Conservation (phyloP, 2,797 vertebrate genomes). For the Acanthopagrus latus region DNA sequence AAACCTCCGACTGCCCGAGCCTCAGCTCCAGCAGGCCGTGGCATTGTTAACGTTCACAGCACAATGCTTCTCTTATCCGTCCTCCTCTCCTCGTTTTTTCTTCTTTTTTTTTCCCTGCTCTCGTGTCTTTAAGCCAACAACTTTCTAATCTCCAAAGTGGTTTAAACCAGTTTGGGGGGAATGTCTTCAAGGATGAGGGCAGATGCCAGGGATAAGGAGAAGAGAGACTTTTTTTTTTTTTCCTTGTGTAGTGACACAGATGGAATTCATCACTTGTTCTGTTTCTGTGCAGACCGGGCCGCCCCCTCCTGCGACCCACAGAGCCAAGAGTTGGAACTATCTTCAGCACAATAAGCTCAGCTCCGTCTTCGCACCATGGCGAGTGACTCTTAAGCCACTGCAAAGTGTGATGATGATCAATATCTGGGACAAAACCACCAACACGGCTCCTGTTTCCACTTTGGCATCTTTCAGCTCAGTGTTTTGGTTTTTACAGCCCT, state of each 20-base stretch:
- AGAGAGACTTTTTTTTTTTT: constrained; percentile 19
- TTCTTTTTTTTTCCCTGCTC: neutral
- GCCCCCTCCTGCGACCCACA: constrained; percentile 24
- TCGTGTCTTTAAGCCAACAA: constrained; percentile 27
- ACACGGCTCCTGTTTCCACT: neutral
- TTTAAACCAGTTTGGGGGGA: constrained; percentile 56
- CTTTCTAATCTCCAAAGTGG: constrained; percentile 61
- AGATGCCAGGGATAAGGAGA: constrained; percentile 45
- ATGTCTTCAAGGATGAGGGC: constrained; percentile 48
- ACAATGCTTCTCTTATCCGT: constrained; percentile 62
- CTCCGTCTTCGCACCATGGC: neutral
- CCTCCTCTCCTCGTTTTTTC: neutral
- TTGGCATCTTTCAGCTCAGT: neutral
- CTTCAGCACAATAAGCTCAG: neutral
- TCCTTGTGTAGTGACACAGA: constrained; percentile 52
- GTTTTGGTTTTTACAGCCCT: no score
- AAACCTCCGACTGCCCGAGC: constrained; percentile 22
- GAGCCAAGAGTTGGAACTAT: neutral
- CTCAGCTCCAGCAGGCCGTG: constrained; percentile 40
- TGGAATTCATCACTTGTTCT: constrained; percentile 60
- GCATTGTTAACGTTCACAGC: constrained; percentile 53
- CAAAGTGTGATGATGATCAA: neutral
- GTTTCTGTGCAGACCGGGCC: neutral
- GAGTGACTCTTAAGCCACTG: neutral
- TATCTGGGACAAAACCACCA: neutral